Evolutionary conservation across 2,888 invertebrate species (phyloP).

Genomic region (Tenodera sinensis): DNA sequence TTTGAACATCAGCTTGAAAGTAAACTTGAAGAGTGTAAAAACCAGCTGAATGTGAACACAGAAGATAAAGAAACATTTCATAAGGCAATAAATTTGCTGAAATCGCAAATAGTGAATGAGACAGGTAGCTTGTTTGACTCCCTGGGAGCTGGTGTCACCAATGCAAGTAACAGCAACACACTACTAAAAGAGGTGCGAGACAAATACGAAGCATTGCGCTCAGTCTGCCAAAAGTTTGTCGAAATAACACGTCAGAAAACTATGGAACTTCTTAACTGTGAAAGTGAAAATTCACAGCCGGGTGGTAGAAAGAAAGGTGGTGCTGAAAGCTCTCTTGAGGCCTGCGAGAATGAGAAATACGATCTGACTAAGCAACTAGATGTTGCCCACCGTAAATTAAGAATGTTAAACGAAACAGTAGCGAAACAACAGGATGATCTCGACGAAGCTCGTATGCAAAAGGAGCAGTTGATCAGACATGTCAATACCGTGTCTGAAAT

Average conservation of each 20-base stretch:
- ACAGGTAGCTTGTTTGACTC: accelerated
- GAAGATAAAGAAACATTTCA: too few relatives aligned
- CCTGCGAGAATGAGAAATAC: background rate
- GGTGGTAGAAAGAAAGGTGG: background rate
- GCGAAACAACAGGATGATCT: background rate
- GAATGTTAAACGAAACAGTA: background rate
- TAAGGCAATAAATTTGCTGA: too few relatives aligned
- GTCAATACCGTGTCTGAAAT: background rate
- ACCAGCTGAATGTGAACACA: too few relatives aligned
- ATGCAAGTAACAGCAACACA: background rate
- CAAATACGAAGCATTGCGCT: too few relatives aligned
- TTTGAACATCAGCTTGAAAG: too few relatives aligned
- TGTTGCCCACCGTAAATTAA: background rate
- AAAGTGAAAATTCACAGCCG: background rate
- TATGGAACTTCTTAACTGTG: background rate
- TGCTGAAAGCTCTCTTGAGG: background rate
- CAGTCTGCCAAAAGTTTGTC: background rate
- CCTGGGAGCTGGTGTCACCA: too few relatives aligned
- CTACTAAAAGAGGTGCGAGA: background rate
- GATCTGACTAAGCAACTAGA: accelerated
- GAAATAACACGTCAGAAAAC: background rate
- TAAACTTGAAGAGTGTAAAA: too few relatives aligned
- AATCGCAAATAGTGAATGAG: too few relatives aligned
- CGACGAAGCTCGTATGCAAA: background rate
- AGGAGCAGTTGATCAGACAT: background rate